phyloP scores from a whole-genome alignment of 2,888 invertebrate species.

The Drosophila pseudotakahashii region DNA sequence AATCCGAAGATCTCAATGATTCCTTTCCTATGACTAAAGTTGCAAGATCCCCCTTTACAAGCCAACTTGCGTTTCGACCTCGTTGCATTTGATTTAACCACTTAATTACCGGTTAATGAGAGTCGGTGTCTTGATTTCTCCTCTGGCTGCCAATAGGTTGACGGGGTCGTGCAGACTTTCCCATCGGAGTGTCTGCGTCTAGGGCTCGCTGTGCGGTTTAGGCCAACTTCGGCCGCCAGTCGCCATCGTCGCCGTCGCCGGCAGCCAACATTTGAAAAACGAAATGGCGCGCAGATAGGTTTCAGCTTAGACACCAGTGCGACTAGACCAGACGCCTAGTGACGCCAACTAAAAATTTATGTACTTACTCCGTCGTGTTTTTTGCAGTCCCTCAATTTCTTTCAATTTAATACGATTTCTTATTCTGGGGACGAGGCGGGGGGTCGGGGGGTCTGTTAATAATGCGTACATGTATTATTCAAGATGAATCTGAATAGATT shows the following conservation, averaged over 20 bases:
- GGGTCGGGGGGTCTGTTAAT: background rate
- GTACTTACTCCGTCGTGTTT: slow-evolving; percentile 59
- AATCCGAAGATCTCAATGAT: background rate
- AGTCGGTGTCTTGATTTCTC: slow-evolving; percentile 27
- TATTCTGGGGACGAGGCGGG: background rate
- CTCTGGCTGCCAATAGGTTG: slow-evolving; percentile 12
- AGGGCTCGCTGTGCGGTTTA: slow-evolving; percentile 51
- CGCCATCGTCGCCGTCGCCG: slow-evolving; percentile 71
- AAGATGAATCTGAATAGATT: slow-evolving; percentile 2
- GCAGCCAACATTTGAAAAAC: slow-evolving; percentile 79
- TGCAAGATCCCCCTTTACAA: background rate
- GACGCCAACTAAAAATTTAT: slow-evolving; percentile 80
- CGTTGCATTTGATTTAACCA: slow-evolving; percentile 33
- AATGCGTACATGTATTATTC: slow-evolving; percentile 14
- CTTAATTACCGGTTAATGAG: slow-evolving; percentile 42
- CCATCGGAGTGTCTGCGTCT: slow-evolving; percentile 8
- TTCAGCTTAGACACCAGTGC: slow-evolving; percentile 80
- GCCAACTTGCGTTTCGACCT: slow-evolving; percentile 6
- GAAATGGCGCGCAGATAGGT: slow-evolving; percentile 63
- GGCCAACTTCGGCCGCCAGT: slow-evolving; percentile 73
- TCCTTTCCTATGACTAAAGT: background rate
- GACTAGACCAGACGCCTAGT: slow-evolving; percentile 81
- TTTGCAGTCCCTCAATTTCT: slow-evolving; percentile 57
- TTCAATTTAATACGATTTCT: slow-evolving; percentile 31
- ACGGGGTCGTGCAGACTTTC: slow-evolving; percentile 28